phyloP scores from a whole-genome alignment of 1,140 invertebrate species.

The Calosoma granatense region DNA sequence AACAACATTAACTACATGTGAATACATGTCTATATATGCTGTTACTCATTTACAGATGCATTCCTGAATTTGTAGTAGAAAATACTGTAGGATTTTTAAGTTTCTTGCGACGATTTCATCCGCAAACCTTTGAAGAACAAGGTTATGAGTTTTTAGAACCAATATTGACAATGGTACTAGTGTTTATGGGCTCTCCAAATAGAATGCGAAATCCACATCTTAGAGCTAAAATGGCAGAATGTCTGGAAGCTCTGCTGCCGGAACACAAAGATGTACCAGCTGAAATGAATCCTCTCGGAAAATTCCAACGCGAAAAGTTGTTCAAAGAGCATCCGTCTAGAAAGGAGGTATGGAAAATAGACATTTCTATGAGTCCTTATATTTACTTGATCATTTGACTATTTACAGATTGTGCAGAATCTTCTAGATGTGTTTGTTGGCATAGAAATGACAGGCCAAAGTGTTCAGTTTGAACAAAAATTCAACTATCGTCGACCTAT shows the following conservation, averaged over 20 bases:
- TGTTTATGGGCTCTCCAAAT: constrained; percentile 66
- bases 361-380: constrained; percentile 14
- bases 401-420: constrained; percentile 53
- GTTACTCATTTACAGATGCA: constrained; percentile 44
- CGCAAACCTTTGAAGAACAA: constrained; percentile 49
- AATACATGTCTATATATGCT: constrained; percentile 8
- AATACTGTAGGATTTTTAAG: constrained; percentile 74
- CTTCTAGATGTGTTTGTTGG: constrained; percentile 88
- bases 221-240: constrained; percentile 76
- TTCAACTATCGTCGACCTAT: constrained; percentile 93
- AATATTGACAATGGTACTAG: constrained; percentile 61
- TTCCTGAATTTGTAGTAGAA: constrained; percentile 86
- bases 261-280: constrained; percentile 46
- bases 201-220: constrained; percentile 88
- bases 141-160: constrained; percentile 51
- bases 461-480: constrained; percentile 93
- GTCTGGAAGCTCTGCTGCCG: constrained; percentile 72
- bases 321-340: constrained; percentile 69
- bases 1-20: background rate
- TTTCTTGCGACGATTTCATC: constrained; percentile 55
- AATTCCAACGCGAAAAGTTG: constrained; percentile 60
- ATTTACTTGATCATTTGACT: too few relatives aligned
- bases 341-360: constrained; percentile 46
- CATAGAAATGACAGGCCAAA: constrained; percentile 95
- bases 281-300: constrained; percentile 45